Evolutionary conservation across 2,888 invertebrate genomes (phyloP), one percentile per base, ranked within the genome.

Genomic region (Biston betularia): DNA sequence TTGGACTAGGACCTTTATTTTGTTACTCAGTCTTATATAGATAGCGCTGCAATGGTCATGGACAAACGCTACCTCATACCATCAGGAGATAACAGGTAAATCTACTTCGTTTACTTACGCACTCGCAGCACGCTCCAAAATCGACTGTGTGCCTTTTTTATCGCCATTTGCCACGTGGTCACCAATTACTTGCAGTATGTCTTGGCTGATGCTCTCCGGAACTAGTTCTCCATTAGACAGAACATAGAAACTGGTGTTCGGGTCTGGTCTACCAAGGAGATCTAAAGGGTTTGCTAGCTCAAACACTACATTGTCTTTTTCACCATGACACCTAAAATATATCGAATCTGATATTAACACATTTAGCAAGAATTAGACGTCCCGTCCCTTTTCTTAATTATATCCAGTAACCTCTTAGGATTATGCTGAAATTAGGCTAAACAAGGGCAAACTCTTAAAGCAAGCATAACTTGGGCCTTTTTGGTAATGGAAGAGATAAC

Each of bases 261-360:
- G 81, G 1, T 82, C 78, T 2, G 90, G 88, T 76, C 80, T 81
- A 0, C 86, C 90, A 0, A 94, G 77, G 0, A 93, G 81, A 35
- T 79, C 87, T 3, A 93, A 75, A 12, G 94, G 88, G 70, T 93
- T 88, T 0, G 95, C 95, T 55, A 95, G 79, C 49, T 95, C 89
- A 75, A 92, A 96, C 0, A 96, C 94, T 34, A 94, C 77, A 84
- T 96, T 95, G 54, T 91, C 93, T 80, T 94, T 88, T 81, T 96
- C 96, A 0, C 97, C 97, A 74, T 97, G 96, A 63, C 96, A 94
- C 94, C 94, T 94, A 75, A 65, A 85, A 77, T 50, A 50, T 59
- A 12, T 15, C 11, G 2, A 45, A 14, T 10, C 1, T 4, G 42
- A 4, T 42, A 42, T 42, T 42, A 24, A 24, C 24, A 24, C 1